Evolutionary conservation across 2,113 vertebrate genomes (phyloP), one percentile per base, ranked within the genome.

Genomic region (Triplophysa tibetana): DNA sequence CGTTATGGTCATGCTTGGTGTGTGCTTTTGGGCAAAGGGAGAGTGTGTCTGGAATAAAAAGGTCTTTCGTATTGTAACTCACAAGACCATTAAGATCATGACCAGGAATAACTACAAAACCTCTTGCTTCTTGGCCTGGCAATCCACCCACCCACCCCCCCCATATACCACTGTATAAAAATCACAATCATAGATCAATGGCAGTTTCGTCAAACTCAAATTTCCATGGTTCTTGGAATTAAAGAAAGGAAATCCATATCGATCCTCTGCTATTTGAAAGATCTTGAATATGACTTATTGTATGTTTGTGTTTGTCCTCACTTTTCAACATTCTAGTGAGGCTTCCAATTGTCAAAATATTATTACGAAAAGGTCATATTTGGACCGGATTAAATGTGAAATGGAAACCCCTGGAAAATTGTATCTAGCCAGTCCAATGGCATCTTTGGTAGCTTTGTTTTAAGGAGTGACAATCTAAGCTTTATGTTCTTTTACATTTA

Each of bases 21-120:
- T 84, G 86, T 85, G 81, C 88, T 92, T 83, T 82, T 70, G 62
- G 86, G 88, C 86, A 87, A 86, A 84, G 72, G 85, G 70, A 67
- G 87, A 79, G 81, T 92, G 91, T 90, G 91, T 87, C 81, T 80
- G 82, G 91, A 90, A 92, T 93, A 90, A 91, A 88, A 87, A 84
- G 87, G 54, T 75, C 65, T 38, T 68, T 60, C 56, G 66, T 83
- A 68, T 79, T 66, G 78, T 89, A 85, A 82, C 73, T 58, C 82
- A 80, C 58, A 38, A 45, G 70, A 60, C 75, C 83, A 77, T 81
- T 83, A 72, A 84, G 84, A 83, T 87, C 93, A 93, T 93, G 92
- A 90, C 88, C 24, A 62, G 81, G 91, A 92, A 92, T 93, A 93
- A 84, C 84, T 92, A 92, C 89, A 81, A 38, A 4, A 66, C 54